Evolutionary conservation across 2,888 invertebrate species (phyloP), one percentile per base, ranked within the genome.

Genomic region (Polia nebulosa): DNA sequence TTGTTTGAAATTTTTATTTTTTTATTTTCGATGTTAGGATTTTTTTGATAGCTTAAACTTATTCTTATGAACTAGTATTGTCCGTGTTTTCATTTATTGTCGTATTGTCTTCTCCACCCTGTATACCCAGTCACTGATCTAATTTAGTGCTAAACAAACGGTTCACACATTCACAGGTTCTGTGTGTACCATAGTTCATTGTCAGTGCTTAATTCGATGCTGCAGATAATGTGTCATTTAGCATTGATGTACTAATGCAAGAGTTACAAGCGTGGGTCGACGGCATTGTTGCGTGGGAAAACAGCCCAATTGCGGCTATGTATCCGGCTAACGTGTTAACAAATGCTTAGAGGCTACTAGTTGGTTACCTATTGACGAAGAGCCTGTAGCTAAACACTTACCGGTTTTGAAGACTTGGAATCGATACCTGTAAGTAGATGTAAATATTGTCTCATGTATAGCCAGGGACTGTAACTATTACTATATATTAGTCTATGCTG

Each of bases 231-330:
- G 81, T 87, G 85, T 87, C 85, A 85, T 86, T 89, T 89, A 87
- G 83, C 86, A 84, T 85, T 80, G 81, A 84, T 84, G 86, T 84
- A 85, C 87, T 87, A 88, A 89, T 87, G 85, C 78, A 83, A 82
- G 82, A 69, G 52, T 61, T 78, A 58, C 65, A 60, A 84, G 91
- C 88, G 93, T 92, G 89, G 92, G 92, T 86, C 80, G 88, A 81
- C 76, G 84, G 79, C 74, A 83, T 78, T 89, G 90, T 81, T 87
- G 92, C 91, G 93, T 94, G 93, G 92, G 94, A 93, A 93, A 89
- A 88, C 86, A 84, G 83, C 86, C 91, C 90, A 93, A 93, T 91
- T 91, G 89, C 86, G 85, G 82, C 82, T 86, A 72, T 84, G 82
- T 77, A 85, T 87, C 85, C 86, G 85, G 82, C 60, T 83, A 72